phyloP scores from a whole-genome alignment of 2,797 vertebrate species.

The Neomorphus geoffroyi region DNA sequence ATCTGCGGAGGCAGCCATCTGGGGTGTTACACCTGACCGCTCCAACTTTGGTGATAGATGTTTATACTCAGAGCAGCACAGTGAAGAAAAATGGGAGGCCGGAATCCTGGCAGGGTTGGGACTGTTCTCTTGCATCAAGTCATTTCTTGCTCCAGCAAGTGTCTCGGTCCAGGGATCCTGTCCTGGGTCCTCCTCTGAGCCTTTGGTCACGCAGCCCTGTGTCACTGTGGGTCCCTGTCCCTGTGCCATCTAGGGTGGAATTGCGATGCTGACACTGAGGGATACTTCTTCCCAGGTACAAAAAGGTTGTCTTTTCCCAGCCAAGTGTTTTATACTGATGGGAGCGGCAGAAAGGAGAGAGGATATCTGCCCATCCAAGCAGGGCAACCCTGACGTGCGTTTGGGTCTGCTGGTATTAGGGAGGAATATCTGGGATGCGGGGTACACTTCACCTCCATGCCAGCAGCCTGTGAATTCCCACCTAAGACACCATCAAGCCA shows the following conservation, averaged over 20 bases:
- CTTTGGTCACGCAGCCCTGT: not conserved
- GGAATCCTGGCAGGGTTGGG: not conserved
- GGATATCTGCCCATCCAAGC: not conserved
- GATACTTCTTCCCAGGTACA: not conserved
- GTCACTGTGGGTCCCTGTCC: not conserved
- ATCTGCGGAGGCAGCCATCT: not conserved
- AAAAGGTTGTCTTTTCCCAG: not conserved
- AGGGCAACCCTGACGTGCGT: not conserved
- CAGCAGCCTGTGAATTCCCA: not conserved
- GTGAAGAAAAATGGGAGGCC: not conserved
- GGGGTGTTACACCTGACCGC: not conserved
- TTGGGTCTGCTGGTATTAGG: not conserved
- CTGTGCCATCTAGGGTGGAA: not conserved
- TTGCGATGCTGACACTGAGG: fast-evolving
- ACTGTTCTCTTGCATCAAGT: not conserved
- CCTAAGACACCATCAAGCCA: not conserved
- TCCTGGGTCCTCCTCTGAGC: not conserved
- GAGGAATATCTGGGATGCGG: not conserved
- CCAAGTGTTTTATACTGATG: not conserved
- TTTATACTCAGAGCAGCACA: not conserved
- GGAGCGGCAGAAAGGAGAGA: not conserved
- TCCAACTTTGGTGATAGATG: fast-evolving
- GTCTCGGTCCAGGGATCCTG: not conserved
- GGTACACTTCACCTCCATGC: not conserved
- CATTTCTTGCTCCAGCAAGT: not conserved